These are phyloP conservation scores for Sterna hirundo DNA, from an alignment of 2,113 vertebrate genomes.

Conservation along the genomic window DNA sequence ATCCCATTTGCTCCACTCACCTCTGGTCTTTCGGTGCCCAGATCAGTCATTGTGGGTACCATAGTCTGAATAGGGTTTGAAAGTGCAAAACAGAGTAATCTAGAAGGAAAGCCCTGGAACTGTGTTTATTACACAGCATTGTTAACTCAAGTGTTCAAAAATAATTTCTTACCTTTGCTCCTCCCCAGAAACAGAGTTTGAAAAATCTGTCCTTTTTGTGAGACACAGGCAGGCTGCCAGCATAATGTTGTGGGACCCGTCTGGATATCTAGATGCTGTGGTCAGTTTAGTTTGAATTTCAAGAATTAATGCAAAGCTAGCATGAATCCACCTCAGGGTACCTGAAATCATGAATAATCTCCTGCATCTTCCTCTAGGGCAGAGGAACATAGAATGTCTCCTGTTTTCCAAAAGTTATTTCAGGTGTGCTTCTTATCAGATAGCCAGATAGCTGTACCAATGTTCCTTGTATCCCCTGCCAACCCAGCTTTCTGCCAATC, in stretches of 20 bases:
- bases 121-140: background rate
- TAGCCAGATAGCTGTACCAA: background rate
- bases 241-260: background rate
- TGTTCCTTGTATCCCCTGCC: background rate
- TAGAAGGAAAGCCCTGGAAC: background rate
- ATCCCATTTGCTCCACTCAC: background rate
- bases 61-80: background rate
- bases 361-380: background rate
- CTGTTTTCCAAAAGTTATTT: background rate
- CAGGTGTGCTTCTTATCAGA: background rate
- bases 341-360: rapidly evolving
- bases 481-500: background rate
- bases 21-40: background rate
- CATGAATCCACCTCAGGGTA: background rate
- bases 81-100: background rate
- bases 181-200: background rate
- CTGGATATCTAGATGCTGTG: background rate
- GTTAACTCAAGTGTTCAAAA: background rate
- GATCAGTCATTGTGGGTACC: background rate
- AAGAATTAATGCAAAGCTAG: background rate
- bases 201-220: background rate
- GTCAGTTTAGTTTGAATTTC: background rate
- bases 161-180: background rate
- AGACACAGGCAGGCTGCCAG: background rate
- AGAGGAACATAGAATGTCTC: background rate